phyloP scores from a whole-genome alignment of 2,888 invertebrate species.

The Eupsilia transversa region DNA sequence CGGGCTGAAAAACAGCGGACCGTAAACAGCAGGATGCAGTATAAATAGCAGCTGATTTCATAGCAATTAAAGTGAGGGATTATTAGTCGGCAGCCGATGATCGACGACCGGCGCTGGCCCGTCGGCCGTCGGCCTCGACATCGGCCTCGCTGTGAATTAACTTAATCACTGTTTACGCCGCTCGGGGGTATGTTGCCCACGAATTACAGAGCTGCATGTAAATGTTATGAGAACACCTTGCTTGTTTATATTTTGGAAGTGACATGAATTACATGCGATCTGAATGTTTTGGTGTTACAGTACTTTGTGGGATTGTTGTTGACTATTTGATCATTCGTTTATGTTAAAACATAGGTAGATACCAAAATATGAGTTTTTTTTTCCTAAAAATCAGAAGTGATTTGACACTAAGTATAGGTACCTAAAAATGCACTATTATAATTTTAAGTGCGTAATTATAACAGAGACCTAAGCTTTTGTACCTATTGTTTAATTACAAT shows the following conservation, averaged over 20 bases:
- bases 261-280: slow-evolving; percentile 24
- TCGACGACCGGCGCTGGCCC: slow-evolving; percentile 67
- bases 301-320: not conserved
- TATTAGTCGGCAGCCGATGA: slow-evolving; percentile 69
- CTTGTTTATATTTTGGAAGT: slow-evolving; percentile 39
- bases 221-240: slow-evolving; percentile 53
- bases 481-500: not conserved
- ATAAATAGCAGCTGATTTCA: slow-evolving; percentile 78
- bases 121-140: slow-evolving; percentile 62
- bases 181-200: slow-evolving; percentile 50
- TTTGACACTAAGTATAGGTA: not conserved
- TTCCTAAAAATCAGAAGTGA: no score
- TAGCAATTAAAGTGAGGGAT: slow-evolving; percentile 77
- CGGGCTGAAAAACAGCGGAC: slow-evolving; percentile 51
- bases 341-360: not conserved
- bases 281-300: not conserved
- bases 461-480: not conserved
- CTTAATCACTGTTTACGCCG: slow-evolving; percentile 67
- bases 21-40: slow-evolving; percentile 60
- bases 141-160: slow-evolving; percentile 63
- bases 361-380: not conserved
- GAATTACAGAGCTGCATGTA: slow-evolving; percentile 56
- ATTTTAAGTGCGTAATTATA: not conserved
- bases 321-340: not conserved
- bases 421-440: no score